Evolutionary conservation across 1,140 invertebrate genomes (phyloP).

Genomic region (Arctopsyche grandis): DNA sequence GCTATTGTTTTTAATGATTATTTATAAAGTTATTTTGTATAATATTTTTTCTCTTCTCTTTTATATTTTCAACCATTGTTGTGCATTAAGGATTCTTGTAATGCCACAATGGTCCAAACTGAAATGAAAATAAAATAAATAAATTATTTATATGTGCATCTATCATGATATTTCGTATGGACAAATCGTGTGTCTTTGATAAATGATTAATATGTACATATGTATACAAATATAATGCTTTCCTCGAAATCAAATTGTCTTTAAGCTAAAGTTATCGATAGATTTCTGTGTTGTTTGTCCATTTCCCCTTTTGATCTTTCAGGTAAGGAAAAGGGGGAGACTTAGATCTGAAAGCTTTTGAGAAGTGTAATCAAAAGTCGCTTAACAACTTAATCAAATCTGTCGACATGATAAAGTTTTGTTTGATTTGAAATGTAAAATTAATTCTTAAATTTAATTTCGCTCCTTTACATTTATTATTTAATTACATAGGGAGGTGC

Average conservation of each 20-base stretch:
- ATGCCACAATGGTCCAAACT: no score
- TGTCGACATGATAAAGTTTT: neutral
- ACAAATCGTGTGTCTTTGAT: neutral
- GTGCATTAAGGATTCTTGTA: no score
- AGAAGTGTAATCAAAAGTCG: conserved; percentile 2
- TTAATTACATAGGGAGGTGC: no score
- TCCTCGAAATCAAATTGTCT: neutral
- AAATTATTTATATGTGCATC: neutral
- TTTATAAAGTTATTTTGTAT: neutral
- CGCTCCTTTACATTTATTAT: no score
- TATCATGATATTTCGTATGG: neutral
- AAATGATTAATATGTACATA: neutral
- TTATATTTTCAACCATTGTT: no score
- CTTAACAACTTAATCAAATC: conserved; percentile 14
- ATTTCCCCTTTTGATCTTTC: conserved; percentile 26
- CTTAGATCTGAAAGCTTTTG: conserved; percentile 7
- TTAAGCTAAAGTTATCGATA: conserved; percentile 19
- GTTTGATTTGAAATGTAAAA: neutral
- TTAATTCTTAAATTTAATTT: no score
- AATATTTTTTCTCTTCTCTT: no score
- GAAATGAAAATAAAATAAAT: no score
- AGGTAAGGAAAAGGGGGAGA: neutral
- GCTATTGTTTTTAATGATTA: neutral
- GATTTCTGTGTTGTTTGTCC: neutral
- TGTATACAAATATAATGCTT: neutral